phyloP scores from a whole-genome alignment of 2,888 invertebrate genomes.

The Theretra japonica region DNA sequence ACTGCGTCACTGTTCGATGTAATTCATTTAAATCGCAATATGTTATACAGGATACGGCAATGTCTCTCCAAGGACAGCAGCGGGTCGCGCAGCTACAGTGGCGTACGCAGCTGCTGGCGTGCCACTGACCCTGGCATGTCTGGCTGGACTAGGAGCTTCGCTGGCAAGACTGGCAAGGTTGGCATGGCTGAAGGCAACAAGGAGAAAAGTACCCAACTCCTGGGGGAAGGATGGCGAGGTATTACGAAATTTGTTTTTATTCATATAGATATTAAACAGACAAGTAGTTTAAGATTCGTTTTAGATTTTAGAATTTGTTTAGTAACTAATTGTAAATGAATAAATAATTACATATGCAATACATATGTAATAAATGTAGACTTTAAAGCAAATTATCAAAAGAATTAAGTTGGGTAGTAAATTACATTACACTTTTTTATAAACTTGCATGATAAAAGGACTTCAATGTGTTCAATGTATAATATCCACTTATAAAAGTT shows the following conservation, averaged over 20 bases:
- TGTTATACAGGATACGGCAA: constrained; percentile 90
- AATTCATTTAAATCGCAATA: neutral
- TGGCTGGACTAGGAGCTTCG: constrained; percentile 93
- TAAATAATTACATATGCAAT: too few relatives aligned
- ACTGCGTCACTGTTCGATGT: neutral
- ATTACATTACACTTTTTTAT: too few relatives aligned
- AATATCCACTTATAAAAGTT: too few relatives aligned
- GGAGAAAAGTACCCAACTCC: constrained; percentile 70
- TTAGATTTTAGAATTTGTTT: too few relatives aligned
- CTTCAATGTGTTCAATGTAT: too few relatives aligned
- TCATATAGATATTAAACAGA: neutral
- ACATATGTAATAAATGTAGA: too few relatives aligned
- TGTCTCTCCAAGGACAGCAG: constrained; percentile 92
- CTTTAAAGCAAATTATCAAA: too few relatives aligned
- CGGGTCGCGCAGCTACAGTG: constrained; percentile 93
- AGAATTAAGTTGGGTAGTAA: too few relatives aligned
- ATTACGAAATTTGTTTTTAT: constrained; percentile 29
- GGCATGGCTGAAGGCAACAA: constrained; percentile 79
- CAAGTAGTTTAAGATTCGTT: too few relatives aligned
- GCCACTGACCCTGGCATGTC: constrained; percentile 93
- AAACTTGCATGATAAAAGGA: too few relatives aligned
- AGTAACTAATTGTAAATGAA: too few relatives aligned
- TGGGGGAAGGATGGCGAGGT: constrained; percentile 79
- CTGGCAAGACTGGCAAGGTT: constrained; percentile 91
- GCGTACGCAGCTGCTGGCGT: constrained; percentile 95